Conservation (phyloP, 1,140 invertebrate genomes). For the Leptopilina boulardi region DNA sequence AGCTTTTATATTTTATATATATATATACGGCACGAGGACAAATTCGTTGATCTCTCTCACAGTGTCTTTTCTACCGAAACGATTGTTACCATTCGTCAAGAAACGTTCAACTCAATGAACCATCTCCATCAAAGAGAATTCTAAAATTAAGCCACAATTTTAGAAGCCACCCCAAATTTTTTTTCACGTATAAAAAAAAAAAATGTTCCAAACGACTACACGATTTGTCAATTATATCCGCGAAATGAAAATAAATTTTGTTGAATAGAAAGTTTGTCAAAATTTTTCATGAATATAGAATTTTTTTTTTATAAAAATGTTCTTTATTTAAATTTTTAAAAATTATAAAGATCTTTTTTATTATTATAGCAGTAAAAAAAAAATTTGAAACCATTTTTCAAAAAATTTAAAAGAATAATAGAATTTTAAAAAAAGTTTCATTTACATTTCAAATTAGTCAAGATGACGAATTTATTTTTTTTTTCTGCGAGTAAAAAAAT, state of each 20-base stretch:
- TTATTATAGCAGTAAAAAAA: no score
- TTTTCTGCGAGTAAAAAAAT: no score
- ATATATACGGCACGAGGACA: not conserved
- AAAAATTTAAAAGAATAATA: no score
- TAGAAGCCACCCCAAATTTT: not conserved
- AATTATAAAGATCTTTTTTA: no score
- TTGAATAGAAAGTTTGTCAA: not conserved
- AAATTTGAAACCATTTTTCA: no score
- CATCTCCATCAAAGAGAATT: not conserved
- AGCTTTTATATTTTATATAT: not conserved
- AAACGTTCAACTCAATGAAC: constrained; percentile 1
- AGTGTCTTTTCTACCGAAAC: not conserved
- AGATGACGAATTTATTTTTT: no score
- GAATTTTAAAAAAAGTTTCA: no score
- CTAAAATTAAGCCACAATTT: constrained; percentile 10
- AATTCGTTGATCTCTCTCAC: not conserved
- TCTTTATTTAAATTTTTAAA: no score
- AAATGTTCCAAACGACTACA: not conserved
- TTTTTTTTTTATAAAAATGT: not conserved
- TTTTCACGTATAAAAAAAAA: not conserved
- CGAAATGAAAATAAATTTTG: not conserved
- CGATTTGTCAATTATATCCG: constrained; percentile 13
- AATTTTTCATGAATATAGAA: not conserved
- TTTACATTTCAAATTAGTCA: no score
- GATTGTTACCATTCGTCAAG: constrained; percentile 9